Conservation (phyloP, 2,888 invertebrate species). For the Orgyia antiqua region DNA sequence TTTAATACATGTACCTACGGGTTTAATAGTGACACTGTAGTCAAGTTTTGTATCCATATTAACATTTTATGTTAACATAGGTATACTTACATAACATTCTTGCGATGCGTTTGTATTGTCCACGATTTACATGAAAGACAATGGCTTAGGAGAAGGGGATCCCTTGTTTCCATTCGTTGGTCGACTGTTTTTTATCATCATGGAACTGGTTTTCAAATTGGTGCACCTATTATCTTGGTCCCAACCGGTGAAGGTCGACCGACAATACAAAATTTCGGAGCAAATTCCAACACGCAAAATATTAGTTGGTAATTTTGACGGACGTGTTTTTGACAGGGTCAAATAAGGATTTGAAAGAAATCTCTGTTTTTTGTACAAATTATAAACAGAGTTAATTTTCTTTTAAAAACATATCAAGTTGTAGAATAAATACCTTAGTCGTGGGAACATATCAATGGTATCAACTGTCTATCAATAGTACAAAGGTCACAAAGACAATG, state of each 20-base stretch:
- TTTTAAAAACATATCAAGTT: too few species aligned
- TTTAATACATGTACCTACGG: too few species aligned
- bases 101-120: slow-evolving; percentile 15
- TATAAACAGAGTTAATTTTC: too few species aligned
- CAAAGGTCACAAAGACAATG: too few species aligned
- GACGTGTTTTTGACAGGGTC: slow-evolving; percentile 28
- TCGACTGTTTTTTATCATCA: slow-evolving; percentile 48
- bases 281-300: slow-evolving; percentile 75
- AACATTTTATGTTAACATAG: too few species aligned
- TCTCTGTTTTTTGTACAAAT: too few species aligned
- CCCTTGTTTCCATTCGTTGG: slow-evolving; percentile 57
- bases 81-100: slow-evolving; percentile 13
- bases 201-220: slow-evolving; percentile 73
- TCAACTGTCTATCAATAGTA: too few species aligned
- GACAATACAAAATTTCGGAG: slow-evolving; percentile 62
- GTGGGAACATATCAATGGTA: too few species aligned
- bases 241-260: slow-evolving; percentile 66
- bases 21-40: too few species aligned
- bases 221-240: slow-evolving; percentile 72
- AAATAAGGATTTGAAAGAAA: not conserved
- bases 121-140: slow-evolving; percentile 40
- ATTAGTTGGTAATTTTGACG: slow-evolving; percentile 45
- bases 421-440: too few species aligned
- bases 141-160: slow-evolving; percentile 46
- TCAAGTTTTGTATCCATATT: too few species aligned